These are phyloP conservation scores for Andrena praecox DNA, from an alignment of 2,888 invertebrate species.

Conservation along the genomic window DNA sequence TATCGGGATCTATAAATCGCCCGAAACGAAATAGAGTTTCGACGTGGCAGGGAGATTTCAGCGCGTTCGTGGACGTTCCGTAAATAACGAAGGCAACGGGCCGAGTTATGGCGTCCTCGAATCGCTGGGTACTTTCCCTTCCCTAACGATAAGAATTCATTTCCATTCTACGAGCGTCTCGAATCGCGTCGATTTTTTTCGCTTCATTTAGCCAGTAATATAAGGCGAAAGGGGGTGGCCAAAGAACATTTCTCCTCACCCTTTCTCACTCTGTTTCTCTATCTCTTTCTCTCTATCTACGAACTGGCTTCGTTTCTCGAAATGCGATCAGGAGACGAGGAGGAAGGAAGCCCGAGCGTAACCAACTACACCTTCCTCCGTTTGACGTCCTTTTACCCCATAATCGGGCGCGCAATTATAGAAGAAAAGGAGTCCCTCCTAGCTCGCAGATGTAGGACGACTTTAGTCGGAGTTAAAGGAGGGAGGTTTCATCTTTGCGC, in stretches of 20 bases:
- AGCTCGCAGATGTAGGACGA: conserved; percentile 43
- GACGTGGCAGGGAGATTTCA: conserved; percentile 39
- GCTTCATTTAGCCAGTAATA: conserved; percentile 38
- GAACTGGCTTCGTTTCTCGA: conserved; percentile 1
- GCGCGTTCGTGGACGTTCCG: conserved; percentile 31
- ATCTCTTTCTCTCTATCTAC: background rate
- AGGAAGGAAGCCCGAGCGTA: background rate
- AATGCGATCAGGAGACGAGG: conserved; percentile 19
- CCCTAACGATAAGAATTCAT: conserved; percentile 47
- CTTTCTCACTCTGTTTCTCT: too few relatives aligned
- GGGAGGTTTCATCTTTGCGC: conserved; percentile 70
- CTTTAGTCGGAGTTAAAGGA: conserved; percentile 59
- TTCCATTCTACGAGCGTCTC: conserved; percentile 41
- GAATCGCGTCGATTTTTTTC: conserved; percentile 23
- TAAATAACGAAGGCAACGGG: conserved; percentile 48
- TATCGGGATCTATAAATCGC: conserved; percentile 42
- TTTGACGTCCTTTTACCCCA: conserved; percentile 63
- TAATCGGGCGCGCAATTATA: conserved; percentile 64
- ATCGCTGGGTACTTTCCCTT: background rate
- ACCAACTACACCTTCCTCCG: conserved; percentile 26
- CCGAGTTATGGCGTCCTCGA: conserved; percentile 33
- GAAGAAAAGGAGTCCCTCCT: conserved; percentile 58
- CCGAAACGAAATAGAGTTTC: conserved; percentile 38
- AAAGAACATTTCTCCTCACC: background rate
- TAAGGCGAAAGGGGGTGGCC: background rate